These are phyloP conservation scores for Corythoichthys haematopterus DNA, from an alignment of 2,113 vertebrate genomes.

Conservation along the genomic window DNA sequence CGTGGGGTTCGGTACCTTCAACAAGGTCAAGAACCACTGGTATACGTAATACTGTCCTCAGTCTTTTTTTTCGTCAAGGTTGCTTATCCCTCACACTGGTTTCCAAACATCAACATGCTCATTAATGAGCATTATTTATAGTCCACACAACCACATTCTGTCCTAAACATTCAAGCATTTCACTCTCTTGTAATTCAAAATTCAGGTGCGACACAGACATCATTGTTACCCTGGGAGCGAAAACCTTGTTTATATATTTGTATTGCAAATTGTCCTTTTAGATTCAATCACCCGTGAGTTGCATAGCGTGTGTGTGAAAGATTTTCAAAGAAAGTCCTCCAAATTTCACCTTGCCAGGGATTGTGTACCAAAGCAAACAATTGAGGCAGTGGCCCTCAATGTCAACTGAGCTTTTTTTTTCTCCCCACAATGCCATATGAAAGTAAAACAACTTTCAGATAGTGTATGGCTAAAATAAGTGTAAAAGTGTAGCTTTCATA, in stretches of 20 bases:
- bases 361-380: background rate
- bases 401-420: background rate
- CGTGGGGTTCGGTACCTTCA: no score
- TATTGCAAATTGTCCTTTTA: no score
- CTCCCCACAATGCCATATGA: background rate
- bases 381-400: background rate
- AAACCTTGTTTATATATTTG: no score
- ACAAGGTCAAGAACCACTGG: no score
- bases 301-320: background rate
- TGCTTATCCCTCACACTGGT: constrained; percentile 29
- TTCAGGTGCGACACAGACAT: no score
- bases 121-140: no score
- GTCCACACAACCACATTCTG: background rate
- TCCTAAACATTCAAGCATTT: background rate
- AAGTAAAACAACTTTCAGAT: background rate
- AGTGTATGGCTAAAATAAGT: background rate
- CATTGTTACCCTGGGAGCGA: no score
- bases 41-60: constrained; percentile 17
- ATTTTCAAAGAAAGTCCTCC: background rate
- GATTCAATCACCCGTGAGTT: background rate
- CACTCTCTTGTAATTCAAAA: background rate
- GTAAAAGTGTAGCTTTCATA: background rate
- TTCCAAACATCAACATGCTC: background rate
- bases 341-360: background rate
- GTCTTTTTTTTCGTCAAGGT: constrained; percentile 33